Percentiles rank a stretch among this genome's conserved stretches.
phyloP scores from a whole-genome alignment of 2,113 vertebrate genomes.

The Cyanoramphus novaezelandiae region DNA sequence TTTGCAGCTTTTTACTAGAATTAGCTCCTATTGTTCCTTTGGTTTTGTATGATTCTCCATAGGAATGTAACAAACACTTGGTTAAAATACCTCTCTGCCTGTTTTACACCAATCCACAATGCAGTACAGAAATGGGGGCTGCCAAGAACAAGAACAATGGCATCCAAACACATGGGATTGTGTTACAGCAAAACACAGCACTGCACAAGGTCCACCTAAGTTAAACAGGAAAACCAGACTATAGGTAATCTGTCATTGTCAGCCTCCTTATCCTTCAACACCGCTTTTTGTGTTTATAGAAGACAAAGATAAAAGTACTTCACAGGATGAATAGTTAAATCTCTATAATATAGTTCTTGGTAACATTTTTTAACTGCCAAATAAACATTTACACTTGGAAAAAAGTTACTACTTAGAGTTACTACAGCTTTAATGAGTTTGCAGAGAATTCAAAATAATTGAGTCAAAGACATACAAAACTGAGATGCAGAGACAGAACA shows the following conservation, averaged over 20 bases:
- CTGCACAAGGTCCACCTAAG: constrained; percentile 21
- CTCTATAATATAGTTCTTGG: background rate
- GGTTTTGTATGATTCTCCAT: background rate
- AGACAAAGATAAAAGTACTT: constrained; percentile 44
- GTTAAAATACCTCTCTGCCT: background rate
- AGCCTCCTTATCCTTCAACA: constrained; percentile 21
- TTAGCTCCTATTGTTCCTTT: background rate
- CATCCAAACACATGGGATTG: background rate
- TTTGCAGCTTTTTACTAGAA: background rate
- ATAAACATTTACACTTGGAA: background rate
- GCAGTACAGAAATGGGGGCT: background rate
- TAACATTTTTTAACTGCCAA: constrained; percentile 10
- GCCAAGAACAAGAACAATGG: background rate
- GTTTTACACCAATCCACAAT: background rate
- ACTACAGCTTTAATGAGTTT: background rate
- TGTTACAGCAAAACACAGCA: constrained; percentile 8
- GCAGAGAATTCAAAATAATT: background rate
- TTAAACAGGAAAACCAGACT: constrained; percentile 56
- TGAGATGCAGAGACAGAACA: background rate
- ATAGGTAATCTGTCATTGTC: constrained; percentile 65
- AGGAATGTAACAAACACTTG: background rate
- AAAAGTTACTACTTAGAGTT: background rate
- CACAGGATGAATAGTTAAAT: constrained; percentile 2
- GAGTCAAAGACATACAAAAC: background rate
- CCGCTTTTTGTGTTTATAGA: constrained; percentile 26